Base-by-base conservation (phyloP, 2,113 vertebrate genomes). In the Athene cunicularia region DNA sequence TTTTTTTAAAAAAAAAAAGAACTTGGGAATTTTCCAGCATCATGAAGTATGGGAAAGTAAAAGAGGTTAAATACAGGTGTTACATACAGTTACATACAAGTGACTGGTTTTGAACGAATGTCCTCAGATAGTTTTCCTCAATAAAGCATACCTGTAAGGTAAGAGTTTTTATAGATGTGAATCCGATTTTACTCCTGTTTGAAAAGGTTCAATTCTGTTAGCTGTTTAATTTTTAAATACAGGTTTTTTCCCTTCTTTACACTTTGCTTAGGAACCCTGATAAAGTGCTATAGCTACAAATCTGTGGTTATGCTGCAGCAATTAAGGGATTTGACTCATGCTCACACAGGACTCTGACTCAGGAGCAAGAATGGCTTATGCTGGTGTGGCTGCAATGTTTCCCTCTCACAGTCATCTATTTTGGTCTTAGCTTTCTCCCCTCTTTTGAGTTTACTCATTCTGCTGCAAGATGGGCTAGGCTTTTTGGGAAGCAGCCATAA, bases 261-360 rank as follows among this genome's bases (percentile, higher is more conserved):
- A 32, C 49, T 92, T 94, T 62, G 7, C 19, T 92, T 79, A 64
- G 68, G 27, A 70, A 33, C 10, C 33, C 22, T 22, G 72, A 1
- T 58, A 88, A 85, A 33, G 58, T 80, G 14, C 14, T 68, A 37
- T 28, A 73, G 49, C 58, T 74, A 64, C 53, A 80, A 88, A 82
- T 55, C 35, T 94, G 1, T 58, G 49, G 20, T 41, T 80, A 35
- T 90, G 33, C 56, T 95, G 86, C 73, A 70, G 89, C 64, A 81
- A 14, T 79, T 74, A 79, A 86, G 56, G 68, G 41, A 39, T 91
- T 97, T 96, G 91, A 93, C 91, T 97, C 86, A 95, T 45, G 19
- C 72, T 88, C 68, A 72, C 74, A 93, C 30, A 82, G 90, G 30
- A 82, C 53, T 93, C 74, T 96, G 92, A 88, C 84, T 96, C 84